phyloP scores from a whole-genome alignment of 2,797 vertebrate species.

The Apogon hyalosoma region DNA sequence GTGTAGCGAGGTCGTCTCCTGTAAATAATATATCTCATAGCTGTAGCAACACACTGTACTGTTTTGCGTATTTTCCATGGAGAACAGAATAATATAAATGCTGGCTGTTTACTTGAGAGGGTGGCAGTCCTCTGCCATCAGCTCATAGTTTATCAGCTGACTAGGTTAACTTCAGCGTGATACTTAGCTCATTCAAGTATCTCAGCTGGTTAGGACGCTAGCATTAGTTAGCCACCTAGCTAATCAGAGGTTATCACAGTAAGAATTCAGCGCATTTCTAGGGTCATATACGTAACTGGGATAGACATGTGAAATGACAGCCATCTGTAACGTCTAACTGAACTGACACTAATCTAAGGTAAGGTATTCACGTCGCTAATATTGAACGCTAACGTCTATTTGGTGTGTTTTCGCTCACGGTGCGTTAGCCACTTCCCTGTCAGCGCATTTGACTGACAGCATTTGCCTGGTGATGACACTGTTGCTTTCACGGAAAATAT shows the following conservation, averaged over 20 bases:
- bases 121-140: slow-evolving; percentile 63
- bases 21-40: slow-evolving; percentile 78
- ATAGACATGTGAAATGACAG: slow-evolving; percentile 67
- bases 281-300: slow-evolving; percentile 27
- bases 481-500: slow-evolving; percentile 33
- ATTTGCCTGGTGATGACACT: slow-evolving; percentile 45
- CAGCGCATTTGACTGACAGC: slow-evolving; percentile 66
- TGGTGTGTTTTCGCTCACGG: slow-evolving; percentile 42
- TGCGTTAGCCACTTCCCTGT: slow-evolving; percentile 63
- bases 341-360: slow-evolving; percentile 60
- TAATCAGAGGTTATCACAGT: slow-evolving; percentile 70
- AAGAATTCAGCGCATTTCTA: slow-evolving; percentile 40
- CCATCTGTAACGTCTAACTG: slow-evolving; percentile 22
- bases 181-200: slow-evolving; percentile 34
- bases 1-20: slow-evolving; percentile 69
- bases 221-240: slow-evolving; percentile 69
- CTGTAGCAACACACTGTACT: slow-evolving; percentile 55
- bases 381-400: slow-evolving; percentile 2
- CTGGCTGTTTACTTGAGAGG: slow-evolving; percentile 19
- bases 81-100: slow-evolving; percentile 53
- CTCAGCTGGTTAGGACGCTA: slow-evolving; percentile 51
- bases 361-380: slow-evolving; percentile 25
- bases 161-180: slow-evolving; percentile 57
- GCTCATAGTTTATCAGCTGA: slow-evolving; percentile 33
- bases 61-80: slow-evolving; percentile 43